Evolutionary conservation across 2,113 vertebrate species (phyloP).

Genomic region (Charina bottae): DNA sequence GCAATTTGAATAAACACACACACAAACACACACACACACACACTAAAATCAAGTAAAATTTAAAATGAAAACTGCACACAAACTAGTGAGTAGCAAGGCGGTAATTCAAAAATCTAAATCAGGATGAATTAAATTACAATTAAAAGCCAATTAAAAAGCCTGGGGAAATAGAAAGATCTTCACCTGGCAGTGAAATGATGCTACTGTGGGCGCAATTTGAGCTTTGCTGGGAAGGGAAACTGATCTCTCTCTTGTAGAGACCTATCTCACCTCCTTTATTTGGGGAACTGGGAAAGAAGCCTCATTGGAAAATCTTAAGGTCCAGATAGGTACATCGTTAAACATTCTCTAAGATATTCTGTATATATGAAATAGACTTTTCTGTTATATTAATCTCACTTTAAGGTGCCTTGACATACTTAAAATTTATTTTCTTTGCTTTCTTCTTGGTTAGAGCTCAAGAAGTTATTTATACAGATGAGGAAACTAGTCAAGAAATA

Average conservation of each 20-base stretch:
- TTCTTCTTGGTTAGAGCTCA: neutral
- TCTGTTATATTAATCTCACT: neutral
- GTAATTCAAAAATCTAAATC: neutral
- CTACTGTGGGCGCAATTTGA: neutral
- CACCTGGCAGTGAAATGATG: neutral
- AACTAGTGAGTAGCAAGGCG: neutral
- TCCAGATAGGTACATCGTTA: neutral
- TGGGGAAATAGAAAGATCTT: neutral
- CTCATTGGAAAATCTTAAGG: neutral
- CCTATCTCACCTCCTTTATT: neutral
- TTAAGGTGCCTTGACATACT: neutral
- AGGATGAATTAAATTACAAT: neutral
- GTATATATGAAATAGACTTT: neutral
- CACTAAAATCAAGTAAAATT: neutral
- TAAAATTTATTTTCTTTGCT: neutral
- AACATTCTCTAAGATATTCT: neutral
- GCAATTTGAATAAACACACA: neutral
- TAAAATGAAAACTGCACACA: neutral
- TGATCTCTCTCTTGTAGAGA: neutral
- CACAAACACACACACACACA: neutral
- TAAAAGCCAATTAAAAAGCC: neutral
- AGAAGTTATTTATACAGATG: neutral
- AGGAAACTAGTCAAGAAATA: slow-evolving; percentile 17
- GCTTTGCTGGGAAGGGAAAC: neutral
- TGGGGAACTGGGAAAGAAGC: neutral